Evolutionary conservation across 2,888 invertebrate genomes (phyloP).

Genomic region (Synanthedon formicaeformis): DNA sequence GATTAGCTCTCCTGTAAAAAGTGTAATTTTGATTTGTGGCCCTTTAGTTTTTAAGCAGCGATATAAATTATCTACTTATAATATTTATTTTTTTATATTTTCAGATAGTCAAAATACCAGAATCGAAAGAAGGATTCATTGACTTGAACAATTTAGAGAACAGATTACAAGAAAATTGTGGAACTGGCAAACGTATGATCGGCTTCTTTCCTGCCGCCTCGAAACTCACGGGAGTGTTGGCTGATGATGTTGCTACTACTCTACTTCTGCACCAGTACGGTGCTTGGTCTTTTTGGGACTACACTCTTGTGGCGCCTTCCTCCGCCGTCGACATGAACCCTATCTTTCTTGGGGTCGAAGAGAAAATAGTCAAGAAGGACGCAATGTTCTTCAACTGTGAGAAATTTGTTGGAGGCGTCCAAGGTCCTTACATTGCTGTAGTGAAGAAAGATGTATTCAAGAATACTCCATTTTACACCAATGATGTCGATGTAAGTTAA

Average conservation of each 20-base stretch:
- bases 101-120: constrained; percentile 82
- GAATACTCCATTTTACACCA: constrained; percentile 43
- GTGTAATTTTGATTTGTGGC: too few species aligned
- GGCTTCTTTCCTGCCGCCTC: constrained; percentile 90
- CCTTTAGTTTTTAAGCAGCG: too few species aligned
- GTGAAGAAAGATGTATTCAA: constrained; percentile 64
- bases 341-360: constrained; percentile 74
- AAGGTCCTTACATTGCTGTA: constrained; percentile 79
- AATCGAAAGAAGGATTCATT: constrained; percentile 82
- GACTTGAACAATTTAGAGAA: constrained; percentile 82
- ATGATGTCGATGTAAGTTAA: constrained; percentile 59
- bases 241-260: constrained; percentile 86
- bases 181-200: constrained; percentile 76
- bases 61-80: too few species aligned
- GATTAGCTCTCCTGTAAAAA: too few species aligned
- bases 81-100: too few species aligned
- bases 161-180: constrained; percentile 74
- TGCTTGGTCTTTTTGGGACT: constrained; percentile 91
- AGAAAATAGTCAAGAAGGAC: constrained; percentile 84
- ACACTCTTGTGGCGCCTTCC: constrained; percentile 86
- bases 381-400: constrained; percentile 91
- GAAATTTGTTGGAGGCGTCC: constrained; percentile 91
- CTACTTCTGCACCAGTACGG: constrained; percentile 83
- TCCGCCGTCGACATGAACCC: constrained; percentile 88
- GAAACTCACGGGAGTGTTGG: constrained; percentile 88